Evolutionary conservation across 2,888 invertebrate species (phyloP), one percentile per base, ranked within the genome.

Genomic region (Drosophila ustulata): DNA sequence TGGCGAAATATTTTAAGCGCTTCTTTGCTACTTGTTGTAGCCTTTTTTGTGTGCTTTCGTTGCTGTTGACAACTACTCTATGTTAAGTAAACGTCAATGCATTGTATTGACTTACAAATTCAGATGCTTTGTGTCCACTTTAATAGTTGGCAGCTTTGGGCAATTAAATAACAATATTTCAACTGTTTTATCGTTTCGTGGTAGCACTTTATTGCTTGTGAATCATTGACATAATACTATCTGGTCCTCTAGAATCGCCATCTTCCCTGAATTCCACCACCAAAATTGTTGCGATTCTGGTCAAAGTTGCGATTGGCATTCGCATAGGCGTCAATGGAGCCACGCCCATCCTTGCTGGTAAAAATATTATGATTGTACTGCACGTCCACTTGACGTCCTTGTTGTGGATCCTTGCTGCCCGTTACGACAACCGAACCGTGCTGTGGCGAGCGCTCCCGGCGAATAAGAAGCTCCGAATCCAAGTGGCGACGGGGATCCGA

Each of bases 351-450:
- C 0, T 56, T 25, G n/a, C 85, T 82, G 32, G 66, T 79, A 18
- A 51, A 85, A 0, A 90, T 50, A 75, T 89, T 89, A 0, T 89
- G 88, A 61, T 89, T 88, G 30, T 89, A 89, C 41, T 85, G 80
- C 0, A 77, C 50, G 9, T 56, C 61, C 6, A 76, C 81, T 50
- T 78, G 69, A 5, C 87, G 83, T 11, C 88, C 89, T 18, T 7
- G 7, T 28, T 71, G 8, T 25, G 70, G 6, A 70, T 86, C 89
- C 70, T 80, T 62, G 39, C 32, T 43, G 28, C 49, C 78, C n/a
- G 58, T 50, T 0, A 84, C 0, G 2, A 72, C 76, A 7, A 85
- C 59, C 0, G 75, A 75, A 4, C 88, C 74, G n/a, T 56, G 70
- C 23, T 63, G 55, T 0, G 43, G 55, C 0, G 53, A 63, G 3